phyloP scores from a whole-genome alignment of 2,797 vertebrate genomes.

The Furcifer pardalis region DNA sequence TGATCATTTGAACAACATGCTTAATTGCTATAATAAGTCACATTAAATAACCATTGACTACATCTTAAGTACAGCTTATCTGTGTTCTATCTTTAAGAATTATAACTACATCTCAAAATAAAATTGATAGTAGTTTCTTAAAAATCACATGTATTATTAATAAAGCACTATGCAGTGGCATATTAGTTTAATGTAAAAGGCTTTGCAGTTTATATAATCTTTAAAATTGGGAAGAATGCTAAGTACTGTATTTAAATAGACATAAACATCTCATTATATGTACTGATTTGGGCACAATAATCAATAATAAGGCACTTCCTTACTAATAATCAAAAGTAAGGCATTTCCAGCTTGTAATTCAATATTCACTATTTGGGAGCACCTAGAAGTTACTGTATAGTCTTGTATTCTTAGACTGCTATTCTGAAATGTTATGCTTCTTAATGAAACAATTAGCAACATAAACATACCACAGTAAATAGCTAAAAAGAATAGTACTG shows the following conservation, averaged over 20 bases:
- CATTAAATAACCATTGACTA: slow-evolving; percentile 47
- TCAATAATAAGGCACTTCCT: no score
- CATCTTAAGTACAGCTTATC: slow-evolving; percentile 40
- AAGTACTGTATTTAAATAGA: slow-evolving; percentile 15
- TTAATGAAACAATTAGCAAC: no score
- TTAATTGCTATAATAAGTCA: slow-evolving; percentile 52
- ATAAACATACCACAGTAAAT: neutral
- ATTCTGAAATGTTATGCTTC: no score
- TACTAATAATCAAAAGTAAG: neutral
- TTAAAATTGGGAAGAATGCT: neutral
- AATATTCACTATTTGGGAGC: neutral
- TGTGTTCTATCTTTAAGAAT: slow-evolving; percentile 43
- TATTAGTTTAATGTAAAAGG: slow-evolving; percentile 49
- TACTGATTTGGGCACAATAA: neutral
- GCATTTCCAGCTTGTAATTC: neutral
- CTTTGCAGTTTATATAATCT: slow-evolving; percentile 20
- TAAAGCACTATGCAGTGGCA: slow-evolving; percentile 58
- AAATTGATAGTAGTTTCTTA: slow-evolving; percentile 59
- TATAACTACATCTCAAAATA: slow-evolving; percentile 49
- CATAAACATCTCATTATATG: slow-evolving; percentile 1
- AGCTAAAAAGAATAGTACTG: neutral
- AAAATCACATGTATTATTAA: slow-evolving; percentile 62
- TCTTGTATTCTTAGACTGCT: neutral
- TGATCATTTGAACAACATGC: slow-evolving; percentile 52
- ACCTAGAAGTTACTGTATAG: neutral